These are phyloP conservation scores for Eupsittula cactorum DNA, from an alignment of 2,113 vertebrate genomes.

Conservation along the genomic window DNA sequence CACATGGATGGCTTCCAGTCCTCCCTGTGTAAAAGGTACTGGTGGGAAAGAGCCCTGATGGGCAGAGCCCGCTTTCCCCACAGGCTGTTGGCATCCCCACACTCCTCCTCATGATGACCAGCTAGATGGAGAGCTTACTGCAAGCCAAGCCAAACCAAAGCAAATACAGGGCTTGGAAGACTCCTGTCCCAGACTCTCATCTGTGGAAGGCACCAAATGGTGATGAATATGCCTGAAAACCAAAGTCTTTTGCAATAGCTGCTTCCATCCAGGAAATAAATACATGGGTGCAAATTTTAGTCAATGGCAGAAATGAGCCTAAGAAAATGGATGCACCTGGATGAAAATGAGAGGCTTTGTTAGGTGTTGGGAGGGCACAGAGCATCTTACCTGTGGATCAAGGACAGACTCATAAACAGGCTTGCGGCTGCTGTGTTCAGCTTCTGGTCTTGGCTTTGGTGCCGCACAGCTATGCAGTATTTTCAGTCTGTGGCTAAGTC, in stretches of 20 bases:
- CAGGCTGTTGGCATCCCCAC: fast-evolving
- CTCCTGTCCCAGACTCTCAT: neutral
- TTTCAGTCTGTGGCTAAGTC: neutral
- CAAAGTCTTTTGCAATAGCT: neutral
- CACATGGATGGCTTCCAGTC: neutral
- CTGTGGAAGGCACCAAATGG: neutral
- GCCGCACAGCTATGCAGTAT: neutral
- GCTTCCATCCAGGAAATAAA: neutral
- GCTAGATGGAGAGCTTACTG: neutral
- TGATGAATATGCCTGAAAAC: neutral
- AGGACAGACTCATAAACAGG: neutral
- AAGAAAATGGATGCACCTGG: neutral
- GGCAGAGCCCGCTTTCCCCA: neutral
- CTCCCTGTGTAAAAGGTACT: neutral
- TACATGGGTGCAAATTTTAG: neutral
- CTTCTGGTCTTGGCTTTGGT: neutral
- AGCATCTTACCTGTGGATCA: neutral
- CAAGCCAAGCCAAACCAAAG: neutral
- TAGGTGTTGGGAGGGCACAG: neutral
- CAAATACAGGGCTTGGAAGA: neutral
- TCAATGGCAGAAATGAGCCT: neutral
- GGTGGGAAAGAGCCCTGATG: fast-evolving
- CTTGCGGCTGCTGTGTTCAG: neutral
- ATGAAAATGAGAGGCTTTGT: neutral
- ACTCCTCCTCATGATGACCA: fast-evolving